Conservation (phyloP, 2,888 invertebrate genomes). For the Ypsolopha scabrella region DNA sequence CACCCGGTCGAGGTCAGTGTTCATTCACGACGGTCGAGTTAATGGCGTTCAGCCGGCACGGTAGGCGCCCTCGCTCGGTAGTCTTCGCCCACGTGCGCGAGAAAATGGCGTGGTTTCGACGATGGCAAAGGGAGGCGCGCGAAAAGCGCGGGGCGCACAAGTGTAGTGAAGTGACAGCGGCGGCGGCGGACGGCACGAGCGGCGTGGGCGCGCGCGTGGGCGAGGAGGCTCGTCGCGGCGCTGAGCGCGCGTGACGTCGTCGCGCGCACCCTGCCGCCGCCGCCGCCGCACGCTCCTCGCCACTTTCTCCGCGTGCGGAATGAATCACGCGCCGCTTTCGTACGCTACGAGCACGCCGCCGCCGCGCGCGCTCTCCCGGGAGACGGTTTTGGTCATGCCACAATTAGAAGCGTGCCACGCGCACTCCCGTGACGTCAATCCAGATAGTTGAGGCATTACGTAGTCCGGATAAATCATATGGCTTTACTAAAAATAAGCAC, state of each 20-base stretch:
- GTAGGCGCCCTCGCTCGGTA: conserved; percentile 51
- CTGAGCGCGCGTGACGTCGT: conserved; percentile 24
- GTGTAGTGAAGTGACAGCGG: conserved; percentile 47
- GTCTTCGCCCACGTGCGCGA: conserved; percentile 65
- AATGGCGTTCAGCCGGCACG: conserved; percentile 56
- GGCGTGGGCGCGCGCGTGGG: conserved; percentile 42
- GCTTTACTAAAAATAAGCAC: conserved; percentile 44
- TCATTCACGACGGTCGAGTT: conserved; percentile 66
- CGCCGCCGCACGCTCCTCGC: conserved; percentile 2
- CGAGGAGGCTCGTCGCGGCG: conserved; percentile 49
- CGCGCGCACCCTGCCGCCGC: conserved; percentile 11
- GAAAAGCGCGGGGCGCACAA: conserved; percentile 61
- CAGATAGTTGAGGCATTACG: conserved; percentile 51
- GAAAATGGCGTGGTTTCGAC: conserved; percentile 60
- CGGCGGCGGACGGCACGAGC: conserved; percentile 21
- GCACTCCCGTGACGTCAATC: conserved; percentile 57
- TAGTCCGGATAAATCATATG: conserved; percentile 46
- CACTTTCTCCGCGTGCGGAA: conserved; percentile 12
- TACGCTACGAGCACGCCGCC: conserved; percentile 23
- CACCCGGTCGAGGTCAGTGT: conserved; percentile 61
- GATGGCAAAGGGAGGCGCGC: conserved; percentile 60
- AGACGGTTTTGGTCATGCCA: conserved; percentile 61
- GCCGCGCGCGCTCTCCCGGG: conserved; percentile 31
- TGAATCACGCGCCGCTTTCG: conserved; percentile 56
- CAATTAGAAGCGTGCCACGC: conserved; percentile 57